Conservation (phyloP, 2,888 invertebrate species). For the Pollenia amentaria region DNA sequence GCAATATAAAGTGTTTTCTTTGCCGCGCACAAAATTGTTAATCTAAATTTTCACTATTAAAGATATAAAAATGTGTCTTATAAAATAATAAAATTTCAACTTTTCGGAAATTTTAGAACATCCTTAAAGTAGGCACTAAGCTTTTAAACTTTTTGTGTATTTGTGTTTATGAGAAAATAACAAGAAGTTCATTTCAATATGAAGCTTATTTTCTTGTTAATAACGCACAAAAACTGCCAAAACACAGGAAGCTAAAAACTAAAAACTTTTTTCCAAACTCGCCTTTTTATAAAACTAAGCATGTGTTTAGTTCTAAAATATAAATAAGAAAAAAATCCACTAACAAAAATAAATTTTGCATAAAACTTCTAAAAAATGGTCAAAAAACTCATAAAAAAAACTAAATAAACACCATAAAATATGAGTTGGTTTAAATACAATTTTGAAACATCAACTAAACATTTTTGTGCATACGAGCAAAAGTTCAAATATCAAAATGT, state of each 20-base stretch:
- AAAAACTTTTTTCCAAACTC: not conserved
- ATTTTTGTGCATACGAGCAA: not conserved
- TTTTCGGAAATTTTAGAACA: no score
- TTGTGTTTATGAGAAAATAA: not conserved
- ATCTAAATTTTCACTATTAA: no score
- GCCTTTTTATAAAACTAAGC: not conserved
- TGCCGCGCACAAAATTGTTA: no score
- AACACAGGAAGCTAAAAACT: slow-evolving; percentile 1
- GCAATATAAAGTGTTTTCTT: no score
- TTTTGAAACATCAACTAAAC: not conserved
- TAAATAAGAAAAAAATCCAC: not conserved
- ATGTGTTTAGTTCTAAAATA: not conserved
- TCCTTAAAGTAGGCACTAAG: no score
- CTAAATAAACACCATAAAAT: slow-evolving; percentile 5
- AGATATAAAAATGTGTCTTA: no score
- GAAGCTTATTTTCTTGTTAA: slow-evolving; percentile 21
- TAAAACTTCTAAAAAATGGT: slow-evolving; percentile 6
- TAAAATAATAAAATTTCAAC: no score
- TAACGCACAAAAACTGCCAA: slow-evolving; percentile 5
- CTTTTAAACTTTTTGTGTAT: no score
- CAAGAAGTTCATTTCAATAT: not conserved
- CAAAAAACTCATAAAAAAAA: not conserved
- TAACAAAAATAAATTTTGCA: slow-evolving; percentile 7
- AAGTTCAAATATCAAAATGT: not conserved
- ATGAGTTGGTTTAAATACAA: slow-evolving; percentile 23